These are phyloP conservation scores for Drosophila tsacasi DNA, from an alignment of 1,140 invertebrate genomes.

Conservation along the genomic window DNA sequence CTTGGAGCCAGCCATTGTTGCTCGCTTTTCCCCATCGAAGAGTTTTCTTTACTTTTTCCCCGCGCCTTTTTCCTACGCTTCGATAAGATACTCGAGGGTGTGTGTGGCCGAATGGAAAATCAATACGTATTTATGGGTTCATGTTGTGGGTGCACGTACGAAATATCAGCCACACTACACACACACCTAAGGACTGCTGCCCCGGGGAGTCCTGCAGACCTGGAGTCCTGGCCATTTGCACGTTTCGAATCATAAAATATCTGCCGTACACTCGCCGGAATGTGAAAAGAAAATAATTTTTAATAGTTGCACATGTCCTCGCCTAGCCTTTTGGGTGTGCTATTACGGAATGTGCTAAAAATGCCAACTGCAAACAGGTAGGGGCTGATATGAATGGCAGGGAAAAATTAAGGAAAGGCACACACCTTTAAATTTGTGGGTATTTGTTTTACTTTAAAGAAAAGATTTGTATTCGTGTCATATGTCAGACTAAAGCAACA, in stretches of 20 bases:
- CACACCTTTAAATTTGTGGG: not conserved
- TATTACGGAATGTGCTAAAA: conserved; percentile 8
- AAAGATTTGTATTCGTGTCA: too few species aligned
- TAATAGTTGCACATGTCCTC: conserved; percentile 47
- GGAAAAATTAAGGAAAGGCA: too few species aligned
- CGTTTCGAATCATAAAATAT: conserved; percentile 65
- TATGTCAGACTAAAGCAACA: too few species aligned
- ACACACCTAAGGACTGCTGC: conserved; percentile 44
- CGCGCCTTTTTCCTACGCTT: not conserved
- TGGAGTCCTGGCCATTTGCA: conserved; percentile 50
- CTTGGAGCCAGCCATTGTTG: conserved; percentile 44
- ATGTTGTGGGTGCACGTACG: conserved; percentile 73
- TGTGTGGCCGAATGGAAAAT: conserved; percentile 62
- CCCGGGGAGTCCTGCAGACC: conserved; percentile 4
- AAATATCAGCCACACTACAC: conserved; percentile 57
- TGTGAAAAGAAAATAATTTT: conserved; percentile 55
- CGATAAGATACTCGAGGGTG: conserved; percentile 49
- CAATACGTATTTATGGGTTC: conserved; percentile 81
- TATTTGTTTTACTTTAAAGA: not conserved
- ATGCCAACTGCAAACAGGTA: conserved; percentile 1
- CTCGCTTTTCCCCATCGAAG: conserved; percentile 14
- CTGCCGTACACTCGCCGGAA: conserved; percentile 39
- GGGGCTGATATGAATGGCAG: not conserved
- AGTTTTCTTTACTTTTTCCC: conserved; percentile 9
- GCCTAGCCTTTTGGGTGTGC: conserved; percentile 27